These are phyloP conservation scores for Poeciliopsis presidionis DNA, from an alignment of 2,797 vertebrate species.

Conservation along the genomic window DNA sequence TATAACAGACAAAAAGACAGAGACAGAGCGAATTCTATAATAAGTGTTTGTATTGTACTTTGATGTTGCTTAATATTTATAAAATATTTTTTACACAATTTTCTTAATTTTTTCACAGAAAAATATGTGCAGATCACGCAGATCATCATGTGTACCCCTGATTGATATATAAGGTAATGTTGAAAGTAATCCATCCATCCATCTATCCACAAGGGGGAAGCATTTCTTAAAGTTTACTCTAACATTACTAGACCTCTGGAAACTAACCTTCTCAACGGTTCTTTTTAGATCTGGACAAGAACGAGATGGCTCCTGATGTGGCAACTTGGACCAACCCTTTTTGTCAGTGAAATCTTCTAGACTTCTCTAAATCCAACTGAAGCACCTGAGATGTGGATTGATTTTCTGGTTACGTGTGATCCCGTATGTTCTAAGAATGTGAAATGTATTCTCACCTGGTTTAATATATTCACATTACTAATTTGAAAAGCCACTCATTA, in stretches of 20 bases:
- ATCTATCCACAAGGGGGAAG: slow-evolving; percentile 71
- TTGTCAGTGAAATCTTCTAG: slow-evolving; percentile 52
- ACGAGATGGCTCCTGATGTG: slow-evolving; percentile 75
- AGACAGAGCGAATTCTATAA: background rate
- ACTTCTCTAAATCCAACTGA: slow-evolving; percentile 33
- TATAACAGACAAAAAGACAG: background rate
- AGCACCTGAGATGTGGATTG: slow-evolving; percentile 20
- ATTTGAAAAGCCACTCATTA: background rate
- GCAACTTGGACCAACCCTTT: slow-evolving; percentile 83
- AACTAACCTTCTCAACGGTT: background rate
- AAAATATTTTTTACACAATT: background rate
- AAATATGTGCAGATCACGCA: slow-evolving; percentile 79
- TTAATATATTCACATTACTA: background rate
- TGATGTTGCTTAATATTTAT: background rate
- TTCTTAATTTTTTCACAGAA: slow-evolving; percentile 62
- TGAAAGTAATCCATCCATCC: slow-evolving; percentile 2
- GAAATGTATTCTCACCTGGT: background rate
- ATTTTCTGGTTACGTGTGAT: slow-evolving; percentile 30
- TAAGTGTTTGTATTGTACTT: background rate
- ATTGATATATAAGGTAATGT: slow-evolving; percentile 83
- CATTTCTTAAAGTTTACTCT: slow-evolving; percentile 56
- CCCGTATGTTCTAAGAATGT: slow-evolving; percentile 25
- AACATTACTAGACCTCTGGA: background rate
- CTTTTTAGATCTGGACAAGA: slow-evolving; percentile 41
- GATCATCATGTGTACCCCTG: slow-evolving; percentile 76